These are phyloP conservation scores for Ormyrus thymus DNA, from an alignment of 2,888 invertebrate species.

Conservation along the genomic window DNA sequence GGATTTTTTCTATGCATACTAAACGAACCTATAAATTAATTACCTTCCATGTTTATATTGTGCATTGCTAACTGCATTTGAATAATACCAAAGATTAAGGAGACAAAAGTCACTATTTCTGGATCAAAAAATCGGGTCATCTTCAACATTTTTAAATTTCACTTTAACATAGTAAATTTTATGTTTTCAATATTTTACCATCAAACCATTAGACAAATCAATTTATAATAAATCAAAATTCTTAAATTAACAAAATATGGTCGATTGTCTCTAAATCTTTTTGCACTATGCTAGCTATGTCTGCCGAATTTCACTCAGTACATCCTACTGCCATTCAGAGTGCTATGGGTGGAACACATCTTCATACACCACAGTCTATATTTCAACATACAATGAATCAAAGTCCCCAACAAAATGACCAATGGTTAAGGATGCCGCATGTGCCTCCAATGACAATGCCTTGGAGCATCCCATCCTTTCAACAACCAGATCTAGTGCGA, in stretches of 20 bases:
- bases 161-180: too few species aligned
- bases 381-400: slow-evolving; percentile 72
- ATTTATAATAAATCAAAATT: neutral
- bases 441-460: slow-evolving; percentile 70
- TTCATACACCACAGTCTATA: slow-evolving; percentile 70
- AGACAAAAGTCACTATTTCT: slow-evolving; percentile 46
- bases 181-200: too few species aligned
- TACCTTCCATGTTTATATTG: neutral
- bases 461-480: slow-evolving; percentile 67
- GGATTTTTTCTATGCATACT: too few species aligned
- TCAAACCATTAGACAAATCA: neutral
- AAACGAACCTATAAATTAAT: neutral
- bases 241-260: slow-evolving; percentile 21
- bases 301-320: slow-evolving; percentile 59
- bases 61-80: neutral
- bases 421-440: slow-evolving; percentile 67
- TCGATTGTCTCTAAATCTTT: slow-evolving; percentile 43
- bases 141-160: neutral
- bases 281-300: slow-evolving; percentile 56
- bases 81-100: slow-evolving; percentile 23
- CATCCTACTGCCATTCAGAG: slow-evolving; percentile 61
- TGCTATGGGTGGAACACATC: slow-evolving; percentile 68
- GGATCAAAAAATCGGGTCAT: neutral
- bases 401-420: slow-evolving; percentile 61
- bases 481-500: slow-evolving; percentile 67